Percentiles rank a stretch among this genome's conserved stretches.
Conservation (phyloP, 1,140 invertebrate species). For the Liolophura sinensis region DNA sequence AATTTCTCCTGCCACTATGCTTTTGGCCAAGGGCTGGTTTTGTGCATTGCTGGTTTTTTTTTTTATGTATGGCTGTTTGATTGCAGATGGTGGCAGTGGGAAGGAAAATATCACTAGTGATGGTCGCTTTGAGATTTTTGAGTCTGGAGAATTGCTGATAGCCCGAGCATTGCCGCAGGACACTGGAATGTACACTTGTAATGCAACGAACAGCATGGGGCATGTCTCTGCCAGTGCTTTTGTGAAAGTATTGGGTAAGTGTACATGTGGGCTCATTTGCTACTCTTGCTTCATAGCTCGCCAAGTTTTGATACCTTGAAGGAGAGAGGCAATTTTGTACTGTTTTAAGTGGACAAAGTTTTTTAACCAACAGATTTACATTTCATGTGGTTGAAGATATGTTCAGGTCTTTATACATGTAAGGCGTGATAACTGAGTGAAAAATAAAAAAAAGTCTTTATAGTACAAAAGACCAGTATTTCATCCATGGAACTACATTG, state of each 20-base stretch:
- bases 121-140: constrained; percentile 77
- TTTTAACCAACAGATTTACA: background rate
- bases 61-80: constrained; percentile 10
- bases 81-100: constrained; percentile 34
- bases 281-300: background rate
- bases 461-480: background rate
- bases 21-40: background rate
- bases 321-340: background rate
- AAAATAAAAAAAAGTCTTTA: too few relatives aligned
- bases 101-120: constrained; percentile 50
- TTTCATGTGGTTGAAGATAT: background rate
- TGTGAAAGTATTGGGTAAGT: constrained; percentile 78
- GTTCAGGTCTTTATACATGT: background rate
- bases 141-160: constrained; percentile 85
- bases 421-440: background rate
- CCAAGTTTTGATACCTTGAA: background rate
- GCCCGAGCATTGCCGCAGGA: constrained; percentile 75
- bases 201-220: constrained; percentile 86
- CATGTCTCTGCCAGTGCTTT: constrained; percentile 79
- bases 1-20: background rate
- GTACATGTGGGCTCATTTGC: background rate
- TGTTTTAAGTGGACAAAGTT: constrained; percentile 3
- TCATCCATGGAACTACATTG: background rate
- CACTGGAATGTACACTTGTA: constrained; percentile 86
- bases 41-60: background rate